Conservation (phyloP, 1,140 invertebrate genomes). For the Monochamus saltuarius region DNA sequence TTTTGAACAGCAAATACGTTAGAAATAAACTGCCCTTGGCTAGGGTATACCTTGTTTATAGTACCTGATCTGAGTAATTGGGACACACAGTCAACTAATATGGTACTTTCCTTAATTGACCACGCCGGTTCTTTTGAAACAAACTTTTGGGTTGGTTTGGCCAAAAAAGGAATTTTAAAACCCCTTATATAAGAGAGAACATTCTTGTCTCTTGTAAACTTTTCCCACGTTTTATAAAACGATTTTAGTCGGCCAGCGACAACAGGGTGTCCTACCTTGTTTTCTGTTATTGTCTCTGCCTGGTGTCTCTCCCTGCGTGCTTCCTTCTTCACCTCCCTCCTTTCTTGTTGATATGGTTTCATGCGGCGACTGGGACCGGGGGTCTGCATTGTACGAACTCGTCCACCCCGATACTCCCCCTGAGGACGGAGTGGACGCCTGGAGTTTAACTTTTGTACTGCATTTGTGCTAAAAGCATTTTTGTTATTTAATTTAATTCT, state of each 20-base stretch:
- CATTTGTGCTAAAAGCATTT: no score
- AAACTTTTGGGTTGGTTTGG: conserved; percentile 6
- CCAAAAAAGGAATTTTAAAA: conserved; percentile 17
- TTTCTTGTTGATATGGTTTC: not conserved
- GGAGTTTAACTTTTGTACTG: conserved; percentile 15
- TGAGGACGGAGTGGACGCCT: conserved; percentile 5
- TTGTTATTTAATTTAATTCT: conserved; percentile 5
- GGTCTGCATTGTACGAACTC: no score
- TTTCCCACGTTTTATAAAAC: conserved; percentile 1
- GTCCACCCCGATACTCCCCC: not conserved
- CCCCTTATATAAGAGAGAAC: conserved; percentile 16
- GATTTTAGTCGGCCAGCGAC: not conserved
- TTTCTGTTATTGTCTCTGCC: not conserved
- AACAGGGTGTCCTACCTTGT: not conserved
- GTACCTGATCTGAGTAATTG: no score
- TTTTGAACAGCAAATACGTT: not conserved
- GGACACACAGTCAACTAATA: not conserved
- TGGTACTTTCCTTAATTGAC: not conserved
- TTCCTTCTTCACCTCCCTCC: not conserved
- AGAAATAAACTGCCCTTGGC: not conserved
- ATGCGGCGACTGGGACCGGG: not conserved
- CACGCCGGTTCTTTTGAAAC: conserved; percentile 9
- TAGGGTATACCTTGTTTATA: not conserved
- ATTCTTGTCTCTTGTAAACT: conserved; percentile 6
- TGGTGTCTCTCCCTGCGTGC: not conserved